These are phyloP conservation scores for Arge pagana DNA, from an alignment of 2,888 invertebrate genomes.

Conservation along the genomic window DNA sequence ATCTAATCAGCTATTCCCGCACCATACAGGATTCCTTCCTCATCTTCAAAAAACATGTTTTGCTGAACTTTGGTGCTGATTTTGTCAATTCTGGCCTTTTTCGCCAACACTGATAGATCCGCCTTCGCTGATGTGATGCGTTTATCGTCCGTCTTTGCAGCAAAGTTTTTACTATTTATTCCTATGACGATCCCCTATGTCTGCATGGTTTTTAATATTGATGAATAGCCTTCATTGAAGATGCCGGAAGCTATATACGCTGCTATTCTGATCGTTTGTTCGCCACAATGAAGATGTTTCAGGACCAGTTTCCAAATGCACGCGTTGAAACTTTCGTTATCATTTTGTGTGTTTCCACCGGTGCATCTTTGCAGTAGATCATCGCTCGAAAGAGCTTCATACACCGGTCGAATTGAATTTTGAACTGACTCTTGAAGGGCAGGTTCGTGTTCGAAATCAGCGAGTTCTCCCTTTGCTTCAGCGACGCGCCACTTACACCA, in stretches of 20 bases:
- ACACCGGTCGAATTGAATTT: constrained; percentile 26
- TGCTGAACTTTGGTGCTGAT: too few relatives aligned
- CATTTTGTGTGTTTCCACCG: constrained; percentile 29
- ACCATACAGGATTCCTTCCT: too few relatives aligned
- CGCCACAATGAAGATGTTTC: background rate
- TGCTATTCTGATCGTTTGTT: background rate
- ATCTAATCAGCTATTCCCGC: too few relatives aligned
- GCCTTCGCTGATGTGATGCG: too few relatives aligned
- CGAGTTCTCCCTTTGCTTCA: background rate
- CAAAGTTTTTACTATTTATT: too few relatives aligned
- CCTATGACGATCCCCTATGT: too few relatives aligned
- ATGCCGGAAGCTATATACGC: background rate
- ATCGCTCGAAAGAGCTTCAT: constrained; percentile 30
- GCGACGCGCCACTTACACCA: background rate
- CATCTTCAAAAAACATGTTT: too few relatives aligned
- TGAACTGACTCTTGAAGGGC: constrained; percentile 23
- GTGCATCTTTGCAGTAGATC: constrained; percentile 24
- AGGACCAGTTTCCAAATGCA: background rate
- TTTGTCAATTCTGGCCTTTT: too few relatives aligned
- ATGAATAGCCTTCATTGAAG: constrained; percentile 1
- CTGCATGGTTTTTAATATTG: too few relatives aligned
- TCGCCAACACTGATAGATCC: too few relatives aligned
- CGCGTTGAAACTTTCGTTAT: constrained; percentile 18
- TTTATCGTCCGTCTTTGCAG: too few relatives aligned
- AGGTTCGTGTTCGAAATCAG: constrained; percentile 22